A percentile compares a stretch with the other conserved stretches of the same genome.
Conservation (phyloP, 2,888 invertebrate genomes). For the Rhagonycha fulva region DNA sequence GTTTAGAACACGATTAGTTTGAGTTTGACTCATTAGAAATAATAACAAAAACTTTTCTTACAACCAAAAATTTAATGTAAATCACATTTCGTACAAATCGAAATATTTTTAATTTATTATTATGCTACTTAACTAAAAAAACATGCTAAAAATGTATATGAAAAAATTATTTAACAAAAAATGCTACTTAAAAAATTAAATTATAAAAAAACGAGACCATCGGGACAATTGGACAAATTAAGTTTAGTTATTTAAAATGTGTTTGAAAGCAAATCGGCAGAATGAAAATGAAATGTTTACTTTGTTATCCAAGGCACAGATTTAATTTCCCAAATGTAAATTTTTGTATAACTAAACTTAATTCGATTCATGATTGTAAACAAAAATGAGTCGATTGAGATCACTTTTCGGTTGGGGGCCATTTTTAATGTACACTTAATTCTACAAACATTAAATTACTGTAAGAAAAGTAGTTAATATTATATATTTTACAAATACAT, state of each 20-base stretch:
- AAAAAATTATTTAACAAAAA: slow-evolving; percentile 34
- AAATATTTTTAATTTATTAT: slow-evolving; percentile 44
- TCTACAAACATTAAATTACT: slow-evolving; percentile 15
- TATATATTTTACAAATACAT: background rate
- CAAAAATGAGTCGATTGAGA: slow-evolving; percentile 21
- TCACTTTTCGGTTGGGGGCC: slow-evolving; percentile 27
- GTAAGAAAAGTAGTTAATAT: background rate
- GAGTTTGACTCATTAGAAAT: background rate
- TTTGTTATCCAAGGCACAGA: slow-evolving; percentile 48
- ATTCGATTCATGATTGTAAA: slow-evolving; percentile 6
- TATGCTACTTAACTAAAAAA: slow-evolving; percentile 42
- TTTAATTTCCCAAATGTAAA: slow-evolving; percentile 24
- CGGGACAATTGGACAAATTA: slow-evolving; percentile 30
- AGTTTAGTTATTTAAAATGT: slow-evolving; percentile 28
- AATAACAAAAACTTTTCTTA: background rate
- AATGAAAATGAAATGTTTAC: background rate
- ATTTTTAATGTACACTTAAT: slow-evolving; percentile 25
- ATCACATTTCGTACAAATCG: slow-evolving; percentile 46
- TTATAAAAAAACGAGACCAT: slow-evolving; percentile 33
- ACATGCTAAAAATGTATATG: slow-evolving; percentile 42
- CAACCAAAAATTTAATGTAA: slow-evolving; percentile 35
- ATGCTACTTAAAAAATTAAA: slow-evolving; percentile 5
- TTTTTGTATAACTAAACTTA: slow-evolving; percentile 22
- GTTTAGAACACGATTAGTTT: background rate
- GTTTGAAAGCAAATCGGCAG: background rate